These are phyloP conservation scores for Ochropleura plecta DNA, from an alignment of 2,888 invertebrate species.

Conservation along the genomic window DNA sequence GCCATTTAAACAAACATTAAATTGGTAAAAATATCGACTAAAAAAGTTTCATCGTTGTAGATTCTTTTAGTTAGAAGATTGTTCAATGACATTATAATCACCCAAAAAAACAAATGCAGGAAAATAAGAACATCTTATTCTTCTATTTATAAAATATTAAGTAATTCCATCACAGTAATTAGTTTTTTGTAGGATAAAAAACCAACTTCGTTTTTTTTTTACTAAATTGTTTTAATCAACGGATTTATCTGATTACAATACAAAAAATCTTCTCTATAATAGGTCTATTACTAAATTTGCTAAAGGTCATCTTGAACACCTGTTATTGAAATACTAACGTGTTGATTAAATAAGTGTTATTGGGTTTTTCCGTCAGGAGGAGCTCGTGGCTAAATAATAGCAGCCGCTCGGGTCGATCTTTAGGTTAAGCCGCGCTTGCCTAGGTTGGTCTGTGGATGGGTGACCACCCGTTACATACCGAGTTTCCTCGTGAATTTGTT, in stretches of 20 bases:
- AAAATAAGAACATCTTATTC: no score
- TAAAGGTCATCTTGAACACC: conserved; percentile 52
- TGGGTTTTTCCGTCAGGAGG: no score
- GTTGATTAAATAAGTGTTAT: neutral
- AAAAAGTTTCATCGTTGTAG: neutral
- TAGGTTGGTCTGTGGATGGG: no score
- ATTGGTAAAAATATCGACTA: neutral
- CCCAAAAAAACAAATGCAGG: neutral
- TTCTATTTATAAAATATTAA: neutral
- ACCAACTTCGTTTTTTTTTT: conserved; percentile 14
- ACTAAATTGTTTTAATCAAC: conserved; percentile 45
- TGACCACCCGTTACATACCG: no score
- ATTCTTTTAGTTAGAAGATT: neutral
- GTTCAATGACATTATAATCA: neutral
- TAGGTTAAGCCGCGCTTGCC: no score
- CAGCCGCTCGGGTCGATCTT: no score
- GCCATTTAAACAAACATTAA: neutral
- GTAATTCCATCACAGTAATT: neutral
- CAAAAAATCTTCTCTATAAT: conserved; percentile 32
- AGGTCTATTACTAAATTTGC: conserved; percentile 38
- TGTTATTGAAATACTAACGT: conserved; percentile 20
- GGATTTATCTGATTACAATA: conserved; percentile 22
- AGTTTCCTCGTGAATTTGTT: no score
- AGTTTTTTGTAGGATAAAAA: conserved; percentile 27
- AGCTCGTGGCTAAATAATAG: no score